A percentile compares a stretch with the other conserved stretches of the same genome.
Evolutionary conservation across 2,888 invertebrate species (phyloP).

Genomic region (Agonopterix subpropinquella): DNA sequence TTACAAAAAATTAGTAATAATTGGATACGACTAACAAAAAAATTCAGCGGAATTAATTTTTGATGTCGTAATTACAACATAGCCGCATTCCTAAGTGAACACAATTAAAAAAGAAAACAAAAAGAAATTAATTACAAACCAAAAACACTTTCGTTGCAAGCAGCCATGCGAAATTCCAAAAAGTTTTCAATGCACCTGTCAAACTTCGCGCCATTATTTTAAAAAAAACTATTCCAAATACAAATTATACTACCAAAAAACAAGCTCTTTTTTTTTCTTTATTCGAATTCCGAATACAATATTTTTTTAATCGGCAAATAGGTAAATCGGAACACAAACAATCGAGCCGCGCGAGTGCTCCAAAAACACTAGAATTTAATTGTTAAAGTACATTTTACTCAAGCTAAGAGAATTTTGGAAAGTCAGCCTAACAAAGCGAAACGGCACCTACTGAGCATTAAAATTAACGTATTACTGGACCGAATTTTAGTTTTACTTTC

Average conservation of each 20-base stretch:
- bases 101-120: neutral
- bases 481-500: slow-evolving; percentile 29
- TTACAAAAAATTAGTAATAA: too few relatives aligned
- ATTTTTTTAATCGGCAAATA: neutral
- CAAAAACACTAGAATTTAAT: slow-evolving; percentile 40
- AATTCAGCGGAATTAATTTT: too few relatives aligned
- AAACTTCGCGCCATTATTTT: slow-evolving; percentile 38
- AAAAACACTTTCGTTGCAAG: slow-evolving; percentile 59
- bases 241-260: neutral
- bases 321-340: slow-evolving; percentile 19
- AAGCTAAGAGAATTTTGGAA: slow-evolving; percentile 63
- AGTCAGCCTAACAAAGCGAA: slow-evolving; percentile 54
- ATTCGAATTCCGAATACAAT: slow-evolving; percentile 9
- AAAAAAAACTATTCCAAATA: slow-evolving; percentile 4
- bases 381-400: slow-evolving; percentile 35
- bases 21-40: too few relatives aligned
- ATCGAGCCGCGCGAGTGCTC: slow-evolving; percentile 19
- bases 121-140: slow-evolving; percentile 33
- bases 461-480: neutral
- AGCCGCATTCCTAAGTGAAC: too few relatives aligned
- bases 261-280: slow-evolving; percentile 13
- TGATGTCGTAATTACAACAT: too few relatives aligned
- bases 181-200: slow-evolving; percentile 37
- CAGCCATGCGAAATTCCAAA: slow-evolving; percentile 65
- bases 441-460: slow-evolving; percentile 37